Percentiles rank a stretch among this genome's conserved stretches.
phyloP scores from a whole-genome alignment of 2,888 invertebrate species.

The Agrotis exclamationis region DNA sequence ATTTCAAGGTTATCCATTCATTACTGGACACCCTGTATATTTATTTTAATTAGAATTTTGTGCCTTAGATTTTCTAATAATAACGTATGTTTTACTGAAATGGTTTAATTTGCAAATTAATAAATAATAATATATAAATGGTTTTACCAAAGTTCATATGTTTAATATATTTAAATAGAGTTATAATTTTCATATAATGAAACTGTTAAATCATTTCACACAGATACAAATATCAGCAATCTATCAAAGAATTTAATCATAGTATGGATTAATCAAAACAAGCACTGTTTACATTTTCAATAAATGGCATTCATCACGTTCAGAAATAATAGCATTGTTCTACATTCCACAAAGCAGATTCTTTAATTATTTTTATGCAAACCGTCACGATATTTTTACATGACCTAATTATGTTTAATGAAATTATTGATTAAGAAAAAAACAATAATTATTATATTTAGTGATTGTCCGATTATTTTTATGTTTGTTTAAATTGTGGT shows the following conservation, averaged over 20 bases:
- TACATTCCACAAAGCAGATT: conserved; percentile 14
- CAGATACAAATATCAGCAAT: not conserved
- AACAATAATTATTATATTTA: not conserved
- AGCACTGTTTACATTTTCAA: conserved; percentile 41
- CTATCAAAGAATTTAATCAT: conserved; percentile 15
- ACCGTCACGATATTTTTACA: conserved; percentile 4
- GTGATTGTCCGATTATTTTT: not conserved
- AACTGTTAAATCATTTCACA: not conserved
- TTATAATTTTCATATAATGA: not conserved
- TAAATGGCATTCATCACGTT: conserved; percentile 44
- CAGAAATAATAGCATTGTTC: conserved; percentile 18
- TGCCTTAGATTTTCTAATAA: not conserved
- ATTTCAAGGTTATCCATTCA: too few species aligned
- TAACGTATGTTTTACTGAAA: not conserved
- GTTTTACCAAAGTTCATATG: too few species aligned
- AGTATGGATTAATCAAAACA: conserved; percentile 51
- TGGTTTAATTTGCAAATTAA: not conserved
- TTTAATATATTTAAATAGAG: not conserved
- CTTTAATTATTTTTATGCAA: conserved; percentile 22
- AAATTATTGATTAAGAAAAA: not conserved
- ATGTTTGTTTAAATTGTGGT: not conserved
- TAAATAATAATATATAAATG: not conserved
- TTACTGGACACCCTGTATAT: too few species aligned
- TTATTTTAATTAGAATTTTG: not conserved
- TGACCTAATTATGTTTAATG: not conserved